phyloP scores from a whole-genome alignment of 53 echinoderm and acorn worm genomes.

The Zoroaster sp. region DNA sequence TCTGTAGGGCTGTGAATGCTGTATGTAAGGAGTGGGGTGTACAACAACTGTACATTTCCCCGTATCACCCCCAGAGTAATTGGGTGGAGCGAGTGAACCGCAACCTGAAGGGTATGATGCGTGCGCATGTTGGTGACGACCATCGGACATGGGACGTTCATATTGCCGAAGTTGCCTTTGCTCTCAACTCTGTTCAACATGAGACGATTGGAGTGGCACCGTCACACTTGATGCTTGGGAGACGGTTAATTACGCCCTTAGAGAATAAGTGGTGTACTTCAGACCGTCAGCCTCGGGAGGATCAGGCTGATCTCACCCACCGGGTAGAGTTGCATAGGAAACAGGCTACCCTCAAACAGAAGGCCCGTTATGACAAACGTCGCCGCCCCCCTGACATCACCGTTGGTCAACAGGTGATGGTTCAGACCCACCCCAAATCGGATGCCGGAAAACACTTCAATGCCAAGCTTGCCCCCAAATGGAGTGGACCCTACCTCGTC shows the following conservation, averaged over 20 bases:
- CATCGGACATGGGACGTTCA: constrained; percentile 56
- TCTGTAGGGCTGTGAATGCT: constrained; percentile 1
- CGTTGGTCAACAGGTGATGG: constrained; percentile 19
- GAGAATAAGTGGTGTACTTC: neutral
- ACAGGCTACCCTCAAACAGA: neutral
- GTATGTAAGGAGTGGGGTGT: constrained; percentile 57
- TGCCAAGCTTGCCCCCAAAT: constrained; percentile 46
- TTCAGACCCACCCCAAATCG: constrained; percentile 17
- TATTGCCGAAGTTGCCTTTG: constrained; percentile 20
- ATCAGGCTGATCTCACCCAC: neutral
- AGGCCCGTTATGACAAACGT: constrained; percentile 16
- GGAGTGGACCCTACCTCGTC: constrained; percentile 38
- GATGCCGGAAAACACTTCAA: neutral
- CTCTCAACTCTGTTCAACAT: constrained; percentile 10
- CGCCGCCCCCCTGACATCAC: neutral
- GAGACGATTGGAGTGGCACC: constrained; percentile 26
- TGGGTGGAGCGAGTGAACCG: constrained; percentile 69
- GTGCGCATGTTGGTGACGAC: constrained; percentile 22
- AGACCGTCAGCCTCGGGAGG: neutral
- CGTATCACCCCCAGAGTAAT: constrained; percentile 62
- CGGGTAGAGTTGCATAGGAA: neutral
- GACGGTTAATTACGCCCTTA: neutral
- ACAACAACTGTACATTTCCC: constrained; percentile 11
- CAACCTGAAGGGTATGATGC: constrained; percentile 55
- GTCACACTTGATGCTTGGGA: constrained; percentile 2